phyloP scores from a whole-genome alignment of 23 tunicate genomes.

The Phallusia fumigata region DNA sequence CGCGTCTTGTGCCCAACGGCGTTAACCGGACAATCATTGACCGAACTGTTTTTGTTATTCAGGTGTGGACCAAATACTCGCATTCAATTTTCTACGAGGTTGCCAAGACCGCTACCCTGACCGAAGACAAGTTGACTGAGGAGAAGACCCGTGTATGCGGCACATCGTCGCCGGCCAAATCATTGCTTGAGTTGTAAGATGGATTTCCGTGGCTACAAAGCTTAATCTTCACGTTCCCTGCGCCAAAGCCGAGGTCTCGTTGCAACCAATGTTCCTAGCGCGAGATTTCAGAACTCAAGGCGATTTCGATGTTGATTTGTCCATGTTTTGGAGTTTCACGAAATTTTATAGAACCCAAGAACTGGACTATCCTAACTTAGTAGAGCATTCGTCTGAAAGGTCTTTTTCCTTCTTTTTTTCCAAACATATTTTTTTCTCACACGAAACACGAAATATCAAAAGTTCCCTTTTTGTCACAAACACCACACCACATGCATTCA shows the following conservation, averaged over 20 bases:
- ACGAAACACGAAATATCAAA: background rate
- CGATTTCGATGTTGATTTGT: background rate
- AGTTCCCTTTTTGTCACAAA: background rate
- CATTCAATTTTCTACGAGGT: conserved; percentile 83
- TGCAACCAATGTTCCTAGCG: background rate
- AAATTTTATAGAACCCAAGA: background rate
- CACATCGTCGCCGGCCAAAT: background rate
- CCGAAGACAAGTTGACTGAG: conserved; percentile 22
- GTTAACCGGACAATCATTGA: background rate
- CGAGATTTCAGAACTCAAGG: background rate
- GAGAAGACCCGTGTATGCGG: conserved; percentile 35
- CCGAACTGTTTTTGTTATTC: background rate
- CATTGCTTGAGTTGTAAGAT: background rate
- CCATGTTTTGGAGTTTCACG: background rate
- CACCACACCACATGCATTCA: background rate
- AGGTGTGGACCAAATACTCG: conserved; percentile 83
- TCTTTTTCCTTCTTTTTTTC: background rate
- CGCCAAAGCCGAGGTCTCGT: no score
- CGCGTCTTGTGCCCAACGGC: background rate
- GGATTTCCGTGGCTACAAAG: background rate
- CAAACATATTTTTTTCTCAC: background rate
- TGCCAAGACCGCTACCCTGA: conserved; percentile 60
- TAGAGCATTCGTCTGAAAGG: background rate
- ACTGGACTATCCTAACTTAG: background rate
- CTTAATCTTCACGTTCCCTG: background rate